A percentile compares a stretch with the other conserved stretches of the same genome.
Conservation (phyloP, 2,113 vertebrate genomes). For the Scomber colias region DNA sequence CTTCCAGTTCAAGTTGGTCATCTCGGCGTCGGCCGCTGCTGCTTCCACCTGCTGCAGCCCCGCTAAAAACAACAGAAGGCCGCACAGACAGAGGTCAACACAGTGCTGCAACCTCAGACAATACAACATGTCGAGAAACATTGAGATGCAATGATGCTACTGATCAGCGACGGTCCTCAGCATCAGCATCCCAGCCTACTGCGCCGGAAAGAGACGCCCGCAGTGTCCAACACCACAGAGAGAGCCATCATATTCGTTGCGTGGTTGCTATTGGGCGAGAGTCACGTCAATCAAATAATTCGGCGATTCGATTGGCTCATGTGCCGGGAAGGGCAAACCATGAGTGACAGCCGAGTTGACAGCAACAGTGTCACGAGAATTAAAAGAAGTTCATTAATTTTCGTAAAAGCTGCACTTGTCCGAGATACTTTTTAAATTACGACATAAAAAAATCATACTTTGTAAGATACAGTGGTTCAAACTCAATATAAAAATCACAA, state of each 20-base stretch:
- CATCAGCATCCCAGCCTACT: conserved; percentile 79
- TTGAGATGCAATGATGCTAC: conserved; percentile 49
- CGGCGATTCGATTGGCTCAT: conserved; percentile 56
- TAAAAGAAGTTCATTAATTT: conserved; percentile 29
- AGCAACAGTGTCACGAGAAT: conserved; percentile 55
- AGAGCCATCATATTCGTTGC: conserved; percentile 31
- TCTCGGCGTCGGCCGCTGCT: conserved; percentile 83
- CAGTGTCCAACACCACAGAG: conserved; percentile 30
- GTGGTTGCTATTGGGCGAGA: conserved; percentile 62
- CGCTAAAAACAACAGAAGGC: conserved; percentile 79
- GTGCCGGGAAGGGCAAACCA: not conserved
- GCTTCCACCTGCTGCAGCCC: conserved; percentile 88
- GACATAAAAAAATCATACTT: rapidly evolving
- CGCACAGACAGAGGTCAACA: conserved; percentile 77
- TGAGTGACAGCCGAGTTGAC: not conserved
- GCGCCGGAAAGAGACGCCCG: conserved; percentile 79
- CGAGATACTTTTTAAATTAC: not conserved
- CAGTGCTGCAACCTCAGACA: conserved; percentile 75
- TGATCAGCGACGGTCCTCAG: conserved; percentile 44
- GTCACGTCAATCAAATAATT: conserved; percentile 54
- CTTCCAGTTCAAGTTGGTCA: conserved; percentile 95
- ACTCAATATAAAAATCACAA: no score
- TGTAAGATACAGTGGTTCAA: no score
- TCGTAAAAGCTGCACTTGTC: not conserved
- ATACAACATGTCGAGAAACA: conserved; percentile 73